A percentile compares a stretch with the other conserved stretches of the same genome.
Evolutionary conservation across 2,113 vertebrate genomes (phyloP).

Genomic region (Halichoerus grypus): DNA sequence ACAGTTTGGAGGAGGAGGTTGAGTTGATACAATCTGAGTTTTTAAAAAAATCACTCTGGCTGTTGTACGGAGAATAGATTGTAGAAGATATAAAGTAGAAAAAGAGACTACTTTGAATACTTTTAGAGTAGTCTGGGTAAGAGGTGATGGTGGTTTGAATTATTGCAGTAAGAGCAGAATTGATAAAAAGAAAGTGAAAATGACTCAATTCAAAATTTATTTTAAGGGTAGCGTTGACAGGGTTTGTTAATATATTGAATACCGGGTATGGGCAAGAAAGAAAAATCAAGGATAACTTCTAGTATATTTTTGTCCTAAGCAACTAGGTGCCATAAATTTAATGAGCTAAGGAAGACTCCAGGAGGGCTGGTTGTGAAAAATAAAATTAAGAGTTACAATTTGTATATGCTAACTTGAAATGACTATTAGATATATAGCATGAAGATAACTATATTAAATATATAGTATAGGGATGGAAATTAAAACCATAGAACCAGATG

Average conservation of each 20-base stretch:
- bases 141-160: not conserved
- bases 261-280: not conserved
- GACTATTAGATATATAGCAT: not conserved
- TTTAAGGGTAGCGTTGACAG: not conserved
- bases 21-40: not conserved
- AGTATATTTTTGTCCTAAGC: not conserved
- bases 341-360: not conserved
- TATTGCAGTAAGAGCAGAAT: not conserved
- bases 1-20: not conserved
- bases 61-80: not conserved
- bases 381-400: not conserved
- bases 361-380: not conserved
- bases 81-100: not conserved
- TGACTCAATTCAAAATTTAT: not conserved
- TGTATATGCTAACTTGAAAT: not conserved
- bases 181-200: not conserved
- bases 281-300: not conserved
- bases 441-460: not conserved
- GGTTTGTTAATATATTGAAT: not conserved
- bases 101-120: not conserved
- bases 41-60: not conserved
- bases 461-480: not conserved
- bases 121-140: not conserved
- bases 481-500: not conserved
- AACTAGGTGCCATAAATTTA: not conserved